Evolutionary conservation across 2,113 vertebrate genomes (phyloP).

Genomic region (Willisornis vidua): DNA sequence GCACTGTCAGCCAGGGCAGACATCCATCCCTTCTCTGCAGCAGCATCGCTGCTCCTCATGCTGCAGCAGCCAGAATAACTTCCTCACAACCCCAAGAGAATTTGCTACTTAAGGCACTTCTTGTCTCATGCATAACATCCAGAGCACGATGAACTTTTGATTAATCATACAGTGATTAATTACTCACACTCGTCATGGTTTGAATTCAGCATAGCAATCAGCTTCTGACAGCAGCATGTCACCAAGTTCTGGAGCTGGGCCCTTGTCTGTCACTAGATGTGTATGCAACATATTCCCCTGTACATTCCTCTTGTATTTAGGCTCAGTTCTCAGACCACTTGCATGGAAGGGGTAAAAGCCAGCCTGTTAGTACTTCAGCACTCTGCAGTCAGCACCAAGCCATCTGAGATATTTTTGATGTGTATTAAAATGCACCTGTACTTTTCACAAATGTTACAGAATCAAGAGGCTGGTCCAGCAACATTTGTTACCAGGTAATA

Average conservation of each 20-base stretch:
- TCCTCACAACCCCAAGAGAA: not conserved
- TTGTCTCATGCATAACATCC: not conserved
- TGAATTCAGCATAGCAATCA: constrained; percentile 1
- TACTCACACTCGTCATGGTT: not conserved
- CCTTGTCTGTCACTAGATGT: not conserved
- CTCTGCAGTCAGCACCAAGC: not conserved
- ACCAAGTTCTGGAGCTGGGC: not conserved
- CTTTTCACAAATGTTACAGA: not conserved
- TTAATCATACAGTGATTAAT: constrained; percentile 57
- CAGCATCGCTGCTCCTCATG: not conserved
- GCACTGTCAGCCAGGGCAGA: not conserved
- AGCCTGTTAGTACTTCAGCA: not conserved
- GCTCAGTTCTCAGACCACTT: not conserved
- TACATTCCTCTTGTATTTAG: not conserved
- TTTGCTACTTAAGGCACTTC: not conserved
- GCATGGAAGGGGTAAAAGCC: not conserved
- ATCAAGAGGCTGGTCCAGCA: not conserved
- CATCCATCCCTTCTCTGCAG: not conserved
- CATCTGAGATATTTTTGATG: not conserved
- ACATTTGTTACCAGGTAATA: not conserved
- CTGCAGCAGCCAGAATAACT: not conserved
- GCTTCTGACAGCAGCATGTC: not conserved
- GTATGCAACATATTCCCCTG: not conserved
- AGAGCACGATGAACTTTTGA: not conserved
- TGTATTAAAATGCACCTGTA: not conserved